Base-by-base conservation (phyloP, 1,140 invertebrate genomes). In the Condylostylus longicornis region DNA sequence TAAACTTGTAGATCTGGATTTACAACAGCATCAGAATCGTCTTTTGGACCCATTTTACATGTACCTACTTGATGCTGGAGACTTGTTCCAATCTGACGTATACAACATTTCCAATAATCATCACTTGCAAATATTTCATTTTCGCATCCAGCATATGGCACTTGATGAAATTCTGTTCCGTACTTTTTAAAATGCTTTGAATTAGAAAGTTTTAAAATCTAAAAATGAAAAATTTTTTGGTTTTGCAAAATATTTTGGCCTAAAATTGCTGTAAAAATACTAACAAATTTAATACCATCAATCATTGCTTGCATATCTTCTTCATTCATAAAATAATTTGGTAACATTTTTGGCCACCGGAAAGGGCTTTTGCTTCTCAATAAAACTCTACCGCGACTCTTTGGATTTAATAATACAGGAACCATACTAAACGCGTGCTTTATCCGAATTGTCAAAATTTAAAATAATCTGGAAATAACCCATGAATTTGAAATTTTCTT, bases 51-150 rank as follows among this genome's bases (percentile, higher is more conserved):
- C 84, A 88, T 88, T 56, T 79, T 82, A 28, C 69, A 77, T 0
- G 81, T 83, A 1, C 75, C 68, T 2, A 74, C 69, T 55, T 82
- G 79, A 57, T 87, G 82, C 36, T 78, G 79, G 25, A 82, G 54
- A n/a, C 77, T 80, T 23, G 72, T 72, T 2, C 72, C 71, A 14
- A 76, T 67, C 25, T 75, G 70, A 35, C 72, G 68, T 5, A 76
- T 65, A 12, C 72, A 71, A 43, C 82, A 87, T 36, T 68, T 65
- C 78, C 82, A 84, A 50, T 87, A 88, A 7, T 66, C 54, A 41
- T 84, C 74, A 2, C 69, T 72, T 37, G 67, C 66, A 39, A 79
- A 77, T 8, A 39, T 19, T 1, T 67, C 45, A 23, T 68, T 42
- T 45, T 72, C 65, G 47, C 82, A 86, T 8, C 74, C 77, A 0